These are phyloP conservation scores for Characodon lateralis DNA, from an alignment of 2,797 vertebrate genomes.

Conservation along the genomic window DNA sequence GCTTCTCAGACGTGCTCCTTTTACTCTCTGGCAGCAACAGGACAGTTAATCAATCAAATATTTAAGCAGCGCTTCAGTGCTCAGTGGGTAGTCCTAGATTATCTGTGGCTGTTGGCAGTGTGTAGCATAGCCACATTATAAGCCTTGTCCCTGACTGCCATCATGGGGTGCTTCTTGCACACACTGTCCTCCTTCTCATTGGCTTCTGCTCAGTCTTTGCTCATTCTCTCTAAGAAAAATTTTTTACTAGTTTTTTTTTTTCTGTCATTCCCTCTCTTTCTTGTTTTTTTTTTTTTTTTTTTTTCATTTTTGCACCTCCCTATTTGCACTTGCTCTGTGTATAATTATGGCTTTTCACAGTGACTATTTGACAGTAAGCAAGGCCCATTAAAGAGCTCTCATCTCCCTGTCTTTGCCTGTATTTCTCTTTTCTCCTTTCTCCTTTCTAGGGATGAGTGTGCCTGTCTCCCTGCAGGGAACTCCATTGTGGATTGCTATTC, in stretches of 20 bases:
- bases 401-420: constrained; percentile 68
- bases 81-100: constrained; percentile 82
- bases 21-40: constrained; percentile 76
- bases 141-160: constrained; percentile 75
- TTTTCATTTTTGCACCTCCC: constrained; percentile 60
- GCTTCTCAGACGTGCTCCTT: constrained; percentile 68
- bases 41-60: constrained; percentile 88
- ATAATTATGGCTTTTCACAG: constrained; percentile 78
- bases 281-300: constrained; percentile 30
- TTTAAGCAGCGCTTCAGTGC: constrained; percentile 84
- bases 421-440: constrained; percentile 57
- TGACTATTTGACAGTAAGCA: constrained; percentile 78
- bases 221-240: constrained; percentile 48
- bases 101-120: constrained; percentile 78
- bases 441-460: constrained; percentile 72
- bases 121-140: constrained; percentile 75
- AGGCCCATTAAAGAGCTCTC: constrained; percentile 77
- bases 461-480: constrained; percentile 76
- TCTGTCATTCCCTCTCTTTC: constrained; percentile 48
- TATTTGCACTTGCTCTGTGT: constrained; percentile 51
- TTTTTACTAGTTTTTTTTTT: constrained; percentile 35
- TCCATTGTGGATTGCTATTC: constrained; percentile 84
- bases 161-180: constrained; percentile 50
- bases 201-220: constrained; percentile 61
- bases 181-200: constrained; percentile 34